A percentile compares a stretch with the other conserved stretches of the same genome.
Evolutionary conservation across 2,113 vertebrate genomes (phyloP).

Genomic region (Otus sunia): DNA sequence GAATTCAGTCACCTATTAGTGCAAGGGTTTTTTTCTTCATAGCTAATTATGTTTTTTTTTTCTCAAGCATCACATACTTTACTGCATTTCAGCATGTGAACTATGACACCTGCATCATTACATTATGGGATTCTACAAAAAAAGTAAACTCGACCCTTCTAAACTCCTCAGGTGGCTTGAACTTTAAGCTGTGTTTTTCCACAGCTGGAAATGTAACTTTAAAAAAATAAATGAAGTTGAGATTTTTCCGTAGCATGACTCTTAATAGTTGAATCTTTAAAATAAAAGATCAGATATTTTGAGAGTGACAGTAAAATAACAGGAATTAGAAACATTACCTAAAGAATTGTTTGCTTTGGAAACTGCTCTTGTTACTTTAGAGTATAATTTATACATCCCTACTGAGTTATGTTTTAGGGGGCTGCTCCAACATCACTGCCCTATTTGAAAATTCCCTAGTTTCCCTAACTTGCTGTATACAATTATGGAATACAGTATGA

Average conservation of each 20-base stretch:
- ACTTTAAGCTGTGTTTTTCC: neutral
- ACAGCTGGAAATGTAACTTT: neutral
- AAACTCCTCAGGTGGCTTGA: neutral
- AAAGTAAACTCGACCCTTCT: neutral
- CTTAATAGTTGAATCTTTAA: neutral
- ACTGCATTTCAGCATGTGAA: neutral
- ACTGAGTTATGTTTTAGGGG: neutral
- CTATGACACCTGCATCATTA: neutral
- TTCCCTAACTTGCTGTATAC: neutral
- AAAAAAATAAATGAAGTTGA: neutral
- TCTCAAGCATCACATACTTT: neutral
- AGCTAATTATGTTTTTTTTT: neutral
- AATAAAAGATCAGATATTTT: neutral
- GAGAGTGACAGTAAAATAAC: neutral
- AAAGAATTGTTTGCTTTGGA: neutral
- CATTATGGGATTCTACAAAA: neutral
- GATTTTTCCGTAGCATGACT: neutral
- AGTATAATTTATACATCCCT: neutral
- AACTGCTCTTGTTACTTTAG: neutral
- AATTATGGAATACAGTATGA: neutral
- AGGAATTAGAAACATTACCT: neutral
- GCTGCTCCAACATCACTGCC: neutral
- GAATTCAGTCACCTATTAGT: neutral
- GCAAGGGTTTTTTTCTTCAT: neutral
- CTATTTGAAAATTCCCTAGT: neutral